phyloP scores from a whole-genome alignment of 2,888 invertebrate genomes.

The Melipona bicolor region DNA sequence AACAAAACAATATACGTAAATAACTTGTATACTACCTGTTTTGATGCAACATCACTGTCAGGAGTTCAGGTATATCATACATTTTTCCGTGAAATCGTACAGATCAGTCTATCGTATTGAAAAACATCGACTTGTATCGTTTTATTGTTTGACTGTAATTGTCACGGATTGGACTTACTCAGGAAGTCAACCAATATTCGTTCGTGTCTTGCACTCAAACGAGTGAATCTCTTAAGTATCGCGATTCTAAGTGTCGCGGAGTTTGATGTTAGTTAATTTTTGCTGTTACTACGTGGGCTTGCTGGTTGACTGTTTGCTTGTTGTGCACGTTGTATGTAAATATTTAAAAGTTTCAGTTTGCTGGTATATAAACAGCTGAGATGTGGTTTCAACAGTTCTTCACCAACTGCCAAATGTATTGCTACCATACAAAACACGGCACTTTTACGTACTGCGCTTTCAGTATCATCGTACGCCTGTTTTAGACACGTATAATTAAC shows the following conservation, averaged over 20 bases:
- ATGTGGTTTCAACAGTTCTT: conserved; percentile 93
- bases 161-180: conserved; percentile 78
- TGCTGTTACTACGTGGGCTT: conserved; percentile 82
- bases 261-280: conserved; percentile 80
- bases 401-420: conserved; percentile 94
- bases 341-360: conserved; percentile 93
- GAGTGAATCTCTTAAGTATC: conserved; percentile 80
- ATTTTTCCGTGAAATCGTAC: conserved; percentile 27
- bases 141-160: conserved; percentile 24
- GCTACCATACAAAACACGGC: conserved; percentile 99
- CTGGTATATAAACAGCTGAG: conserved; percentile 93
- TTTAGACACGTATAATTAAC: neutral
- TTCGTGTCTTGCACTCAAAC: conserved; percentile 78
- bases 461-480: conserved; percentile 95
- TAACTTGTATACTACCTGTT: conserved; percentile 18
- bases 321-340: conserved; percentile 90
- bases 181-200: conserved; percentile 79
- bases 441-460: conserved; percentile 97
- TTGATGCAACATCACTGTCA: conserved; percentile 65
- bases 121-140: conserved; percentile 39
- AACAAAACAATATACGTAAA: conserved; percentile 54
- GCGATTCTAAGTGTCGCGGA: conserved; percentile 80
- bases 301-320: conserved; percentile 84
- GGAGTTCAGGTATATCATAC: conserved; percentile 48
- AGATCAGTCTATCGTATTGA: conserved; percentile 58